Base-by-base conservation (phyloP, 2,888 invertebrate genomes). In the Gnatocerus cornutus region DNA sequence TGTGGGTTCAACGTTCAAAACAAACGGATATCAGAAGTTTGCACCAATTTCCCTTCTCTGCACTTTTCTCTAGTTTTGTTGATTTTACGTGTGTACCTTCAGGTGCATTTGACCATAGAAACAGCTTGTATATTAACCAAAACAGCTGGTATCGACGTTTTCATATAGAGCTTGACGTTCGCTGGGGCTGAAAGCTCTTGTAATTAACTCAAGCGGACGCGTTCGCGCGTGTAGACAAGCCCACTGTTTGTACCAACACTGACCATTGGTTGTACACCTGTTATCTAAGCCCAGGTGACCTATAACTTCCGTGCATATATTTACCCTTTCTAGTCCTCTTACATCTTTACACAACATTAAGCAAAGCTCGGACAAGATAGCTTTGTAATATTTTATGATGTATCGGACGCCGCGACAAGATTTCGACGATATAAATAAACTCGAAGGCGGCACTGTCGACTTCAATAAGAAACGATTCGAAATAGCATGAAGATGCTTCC, bases 151-250 rank as follows among this genome's bases (percentile, higher is more conserved):
- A 13, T 63, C 41, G 37, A 50, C 63, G 53, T 56, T 65, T 48
- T 48, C 56, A 55, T 37, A 37, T 33, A 33, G 21, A 69, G 68
- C 52, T 64, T 63, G 50, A 50, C 45, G 58, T 59, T 16, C 65
- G 53, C 45, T 69, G 37, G 62, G 56, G 62, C 61, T 73, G 73
- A 71, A 71, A 73, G 71, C 71, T 68, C 45, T 46, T 52, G 67
- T 74, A 74, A 74, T 74, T 74, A 72, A 72, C 73, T 71, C 55
- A 39, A 37, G 50, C 65, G 50, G 27, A 72, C 53, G 72, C 70
- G 53, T 67, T 72, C 63, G 62, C 71, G 71, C 73, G 68, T 71
- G 63, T 69, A 61, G 69, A 70, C 68, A 67, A 68, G 63, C 65
- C 68, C 58, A 52, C 45, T 43, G 71, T 73, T 73, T 73, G 41